Evolutionary conservation across 2,888 invertebrate species (phyloP).

Genomic region (Caenorhabditis angaria): DNA sequence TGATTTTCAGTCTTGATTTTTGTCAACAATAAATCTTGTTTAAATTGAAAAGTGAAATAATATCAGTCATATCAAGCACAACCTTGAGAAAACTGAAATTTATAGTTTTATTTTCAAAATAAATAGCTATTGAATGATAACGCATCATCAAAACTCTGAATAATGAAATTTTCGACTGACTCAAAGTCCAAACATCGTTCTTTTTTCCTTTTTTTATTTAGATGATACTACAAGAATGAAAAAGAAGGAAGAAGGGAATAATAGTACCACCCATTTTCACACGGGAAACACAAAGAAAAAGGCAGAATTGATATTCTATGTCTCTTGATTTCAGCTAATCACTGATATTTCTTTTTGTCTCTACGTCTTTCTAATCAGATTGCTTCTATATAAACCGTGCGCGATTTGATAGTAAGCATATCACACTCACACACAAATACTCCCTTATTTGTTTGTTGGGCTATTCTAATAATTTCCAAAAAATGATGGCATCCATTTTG

Average conservation of each 20-base stretch:
- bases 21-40: constrained; percentile 5
- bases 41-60: background rate
- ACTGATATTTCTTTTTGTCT: constrained; percentile 29
- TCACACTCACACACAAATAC: constrained; percentile 18
- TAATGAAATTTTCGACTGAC: constrained; percentile 16
- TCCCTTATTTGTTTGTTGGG: constrained; percentile 2
- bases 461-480: background rate
- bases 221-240: no score
- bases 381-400: constrained; percentile 43
- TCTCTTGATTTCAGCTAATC: constrained; percentile 19
- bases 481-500: constrained; percentile 19
- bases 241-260: constrained; percentile 26
- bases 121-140: background rate
- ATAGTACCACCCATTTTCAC: constrained; percentile 33
- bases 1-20: background rate
- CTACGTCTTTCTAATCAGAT: constrained; percentile 28
- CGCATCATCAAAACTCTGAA: constrained; percentile 13
- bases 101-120: background rate
- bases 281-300: constrained; percentile 5
- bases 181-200: constrained; percentile 41
- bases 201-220: constrained; percentile 13
- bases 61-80: background rate
- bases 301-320: background rate
- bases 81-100: background rate
- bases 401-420: constrained; percentile 39